Evolutionary conservation across 1,140 invertebrate species (phyloP).

Genomic region (Bombus cullumanus): DNA sequence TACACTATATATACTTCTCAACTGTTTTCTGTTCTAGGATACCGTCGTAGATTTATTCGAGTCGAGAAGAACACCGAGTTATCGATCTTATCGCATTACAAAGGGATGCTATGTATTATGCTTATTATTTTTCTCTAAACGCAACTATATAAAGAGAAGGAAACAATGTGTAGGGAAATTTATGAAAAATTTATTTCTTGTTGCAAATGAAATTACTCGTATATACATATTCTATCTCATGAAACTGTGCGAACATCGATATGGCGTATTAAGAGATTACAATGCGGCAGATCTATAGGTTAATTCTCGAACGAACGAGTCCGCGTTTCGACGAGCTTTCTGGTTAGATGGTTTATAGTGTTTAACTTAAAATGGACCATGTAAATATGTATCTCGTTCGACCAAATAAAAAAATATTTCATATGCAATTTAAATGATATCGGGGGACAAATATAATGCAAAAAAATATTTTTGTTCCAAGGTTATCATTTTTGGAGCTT

Average conservation of each 20-base stretch:
- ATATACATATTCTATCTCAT: neutral
- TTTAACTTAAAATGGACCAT: neutral
- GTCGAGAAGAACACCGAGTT: neutral
- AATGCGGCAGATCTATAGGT: neutral
- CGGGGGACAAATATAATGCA: neutral
- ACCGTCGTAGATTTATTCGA: neutral
- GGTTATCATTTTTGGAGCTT: neutral
- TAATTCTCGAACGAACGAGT: neutral
- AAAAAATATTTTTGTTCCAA: neutral
- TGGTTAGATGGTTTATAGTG: neutral
- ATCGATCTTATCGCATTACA: slow-evolving; percentile 10
- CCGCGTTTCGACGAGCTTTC: neutral
- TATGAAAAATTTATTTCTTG: neutral
- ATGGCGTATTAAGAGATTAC: neutral
- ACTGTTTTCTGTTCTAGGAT: slow-evolving; percentile 10
- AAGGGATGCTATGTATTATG: neutral
- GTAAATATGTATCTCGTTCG: neutral
- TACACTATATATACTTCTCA: neutral
- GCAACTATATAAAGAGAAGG: neutral
- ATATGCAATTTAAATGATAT: neutral
- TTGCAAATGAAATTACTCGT: slow-evolving; percentile 31
- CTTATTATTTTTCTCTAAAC: neutral
- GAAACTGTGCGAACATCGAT: neutral
- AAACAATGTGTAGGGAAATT: neutral
- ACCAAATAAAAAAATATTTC: neutral